Base-by-base conservation (phyloP, 2,797 vertebrate species). In the Sebastes baramenuke region DNA sequence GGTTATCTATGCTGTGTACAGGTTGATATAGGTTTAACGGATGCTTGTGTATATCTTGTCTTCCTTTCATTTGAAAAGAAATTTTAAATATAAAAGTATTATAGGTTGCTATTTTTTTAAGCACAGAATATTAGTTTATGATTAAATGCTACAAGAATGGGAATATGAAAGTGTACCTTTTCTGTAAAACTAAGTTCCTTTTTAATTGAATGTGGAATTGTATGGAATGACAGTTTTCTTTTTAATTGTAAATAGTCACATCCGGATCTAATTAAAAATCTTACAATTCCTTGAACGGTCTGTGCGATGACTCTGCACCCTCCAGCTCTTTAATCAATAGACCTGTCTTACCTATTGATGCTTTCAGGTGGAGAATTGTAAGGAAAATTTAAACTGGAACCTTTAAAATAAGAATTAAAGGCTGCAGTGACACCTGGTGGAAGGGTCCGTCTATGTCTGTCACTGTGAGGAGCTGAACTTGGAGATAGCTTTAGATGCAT, bases 71-170 rank as follows among this genome's bases (percentile, higher is more conserved):
- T 96, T 96, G 79, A 92, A 94, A 95, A 94, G 72, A 94, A 93
- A 96, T 96, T 96, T 96, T 96, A 97, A 98, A 97, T 96, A 96
- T 97, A 88, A 96, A 98, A 95, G 92, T 97, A 96, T 97, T 97
- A 97, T 97, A 97, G 96, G 95, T 94, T 93, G 94, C 91, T 95
- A 95, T 96, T 96, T 96, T 96, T 96, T 96, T 94, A 95, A 95
- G 93, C 93, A 92, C 93, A 94, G 77, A 93, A 92, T 90, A 92
- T 91, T 93, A 94, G 93, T 93, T 93, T 89, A 93, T 93, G 88
- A 94, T 94, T 91, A 89, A 90, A 92, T 93, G 92, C 92, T 94
- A 94, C 87, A 93, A 91, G 82, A 93, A 87, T 88, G 85, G 91
- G 88, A 93, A 90, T 85, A 87, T 89, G 73, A 86, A 88, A 84